Base-by-base conservation (phyloP, 1,140 invertebrate species). In the Drosophila aff. region DNA sequence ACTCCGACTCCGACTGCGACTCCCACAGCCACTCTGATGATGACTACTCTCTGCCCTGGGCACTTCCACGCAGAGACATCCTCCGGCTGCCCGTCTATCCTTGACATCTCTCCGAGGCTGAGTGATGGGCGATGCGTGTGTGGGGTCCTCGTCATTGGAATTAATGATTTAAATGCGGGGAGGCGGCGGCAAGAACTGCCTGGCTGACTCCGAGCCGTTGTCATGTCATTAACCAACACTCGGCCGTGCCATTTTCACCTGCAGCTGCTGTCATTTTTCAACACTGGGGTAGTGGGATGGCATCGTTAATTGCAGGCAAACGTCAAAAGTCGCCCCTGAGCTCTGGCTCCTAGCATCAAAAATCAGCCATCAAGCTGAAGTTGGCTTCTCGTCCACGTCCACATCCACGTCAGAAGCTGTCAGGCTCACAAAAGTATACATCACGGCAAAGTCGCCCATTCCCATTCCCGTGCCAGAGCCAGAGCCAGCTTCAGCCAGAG, bases 291-390 rank as follows among this genome's bases (percentile, higher is more conserved):
- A 64, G 72, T 57, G 63, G 46, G 33, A 67, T 61, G 74, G 75
- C 60, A 78, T 82, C 81, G 84, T 87, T 87, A 87, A 87, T 87
- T 87, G 85, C 84, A 84, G 84, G 81, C 84, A 87, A 87, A 87
- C 84, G 84, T 87, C 84, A 87, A 87, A 87, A 87, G 84, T 81
- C 85, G 74, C 77, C 84, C 84, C 65, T 76, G 47, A 21, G 57
- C 61, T 28, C 33, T 58, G 61, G 69, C 76, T 60, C 13, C 66
- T 26, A 53, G 63, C 63, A 43, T 40, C 66, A 59, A 36, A 26
- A 66, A 72, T 71, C 66, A 72, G 26, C 38, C 69, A 72, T 72
- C 67, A 60, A 41, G 55, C 71, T 67, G 66, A 50, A 67, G 47
- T 41, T 49, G 28, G 64, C 50, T 60, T 53, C 31, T 28, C 64